Percentiles rank a stretch among this genome's conserved stretches.
phyloP scores from a whole-genome alignment of 2,113 vertebrate genomes.

The Ramphastos sulfuratus region DNA sequence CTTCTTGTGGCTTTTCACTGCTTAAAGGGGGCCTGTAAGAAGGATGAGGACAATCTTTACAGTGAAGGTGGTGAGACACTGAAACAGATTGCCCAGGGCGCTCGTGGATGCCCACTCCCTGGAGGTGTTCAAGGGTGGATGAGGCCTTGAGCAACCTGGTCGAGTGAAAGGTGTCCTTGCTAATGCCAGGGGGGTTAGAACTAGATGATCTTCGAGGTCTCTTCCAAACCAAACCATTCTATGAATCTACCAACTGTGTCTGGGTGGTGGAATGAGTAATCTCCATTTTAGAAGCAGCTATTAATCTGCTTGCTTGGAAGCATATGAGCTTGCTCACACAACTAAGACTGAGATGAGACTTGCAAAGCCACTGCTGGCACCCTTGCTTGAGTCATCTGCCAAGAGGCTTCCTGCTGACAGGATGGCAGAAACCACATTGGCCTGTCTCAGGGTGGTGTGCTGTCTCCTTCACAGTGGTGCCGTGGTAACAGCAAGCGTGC shows the following conservation, averaged over 20 bases:
- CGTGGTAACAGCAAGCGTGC: not conserved
- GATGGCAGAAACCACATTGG: conserved; percentile 31
- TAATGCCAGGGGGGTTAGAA: too few relatives aligned
- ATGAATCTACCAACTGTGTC: not conserved
- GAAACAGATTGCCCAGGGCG: too few relatives aligned
- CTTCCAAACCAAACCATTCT: too few relatives aligned
- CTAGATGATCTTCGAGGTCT: too few relatives aligned
- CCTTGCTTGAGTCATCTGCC: not conserved
- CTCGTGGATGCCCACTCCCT: too few relatives aligned
- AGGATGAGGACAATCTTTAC: too few relatives aligned
- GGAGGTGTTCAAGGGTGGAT: too few relatives aligned
- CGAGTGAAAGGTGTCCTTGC: too few relatives aligned
- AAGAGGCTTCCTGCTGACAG: not conserved
- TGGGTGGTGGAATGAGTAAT: not conserved
- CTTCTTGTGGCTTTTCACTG: too few relatives aligned
- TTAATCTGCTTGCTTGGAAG: not conserved
- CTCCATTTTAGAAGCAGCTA: not conserved
- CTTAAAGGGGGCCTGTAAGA: too few relatives aligned
- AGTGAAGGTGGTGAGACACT: not conserved
- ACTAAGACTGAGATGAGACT: not conserved
- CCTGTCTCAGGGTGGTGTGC: not conserved
- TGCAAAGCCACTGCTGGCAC: not conserved
- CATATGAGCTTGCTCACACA: not conserved
- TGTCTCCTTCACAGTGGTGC: not conserved
- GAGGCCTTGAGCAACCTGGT: too few relatives aligned